Evolutionary conservation across 2,888 invertebrate species (phyloP).

Genomic region (Nipponacmea schrenckii): DNA sequence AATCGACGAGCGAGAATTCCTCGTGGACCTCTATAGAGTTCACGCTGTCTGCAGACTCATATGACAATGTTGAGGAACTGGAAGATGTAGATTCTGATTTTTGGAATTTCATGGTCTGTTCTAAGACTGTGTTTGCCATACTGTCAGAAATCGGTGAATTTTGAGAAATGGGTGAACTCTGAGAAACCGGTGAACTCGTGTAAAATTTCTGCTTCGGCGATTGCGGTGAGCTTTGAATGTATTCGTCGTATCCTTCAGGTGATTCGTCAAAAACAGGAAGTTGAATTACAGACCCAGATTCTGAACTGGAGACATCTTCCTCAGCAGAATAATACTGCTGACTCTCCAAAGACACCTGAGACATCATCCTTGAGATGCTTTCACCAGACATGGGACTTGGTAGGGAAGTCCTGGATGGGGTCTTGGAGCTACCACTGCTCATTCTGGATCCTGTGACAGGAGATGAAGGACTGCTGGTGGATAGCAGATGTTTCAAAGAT

Average conservation of each 20-base stretch:
- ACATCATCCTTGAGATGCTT: conserved; percentile 32
- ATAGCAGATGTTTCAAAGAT: background rate
- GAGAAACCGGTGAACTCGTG: background rate
- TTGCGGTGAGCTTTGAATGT: no score
- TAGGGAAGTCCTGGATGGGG: conserved; percentile 27
- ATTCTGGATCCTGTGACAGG: background rate
- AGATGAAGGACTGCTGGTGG: background rate
- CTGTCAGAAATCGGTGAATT: background rate
- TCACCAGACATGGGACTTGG: conserved; percentile 31
- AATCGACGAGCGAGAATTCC: conserved; percentile 73
- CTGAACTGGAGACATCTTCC: conserved; percentile 74
- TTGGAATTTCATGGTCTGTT: background rate
- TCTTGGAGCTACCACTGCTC: conserved; percentile 9
- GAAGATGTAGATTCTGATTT: conserved; percentile 14
- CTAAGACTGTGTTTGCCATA: background rate
- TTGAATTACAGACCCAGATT: conserved; percentile 4
- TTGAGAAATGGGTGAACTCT: no score
- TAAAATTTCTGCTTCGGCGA: background rate
- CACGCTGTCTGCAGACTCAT: conserved; percentile 78
- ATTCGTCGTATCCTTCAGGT: background rate
- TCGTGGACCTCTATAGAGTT: conserved; percentile 70
- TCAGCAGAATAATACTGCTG: conserved; percentile 94
- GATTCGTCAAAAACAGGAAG: background rate
- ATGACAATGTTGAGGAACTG: conserved; percentile 47
- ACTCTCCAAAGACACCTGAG: conserved; percentile 55